Conservation (phyloP, 2,797 vertebrate genomes). For the Poeciliopsis presidionis region DNA sequence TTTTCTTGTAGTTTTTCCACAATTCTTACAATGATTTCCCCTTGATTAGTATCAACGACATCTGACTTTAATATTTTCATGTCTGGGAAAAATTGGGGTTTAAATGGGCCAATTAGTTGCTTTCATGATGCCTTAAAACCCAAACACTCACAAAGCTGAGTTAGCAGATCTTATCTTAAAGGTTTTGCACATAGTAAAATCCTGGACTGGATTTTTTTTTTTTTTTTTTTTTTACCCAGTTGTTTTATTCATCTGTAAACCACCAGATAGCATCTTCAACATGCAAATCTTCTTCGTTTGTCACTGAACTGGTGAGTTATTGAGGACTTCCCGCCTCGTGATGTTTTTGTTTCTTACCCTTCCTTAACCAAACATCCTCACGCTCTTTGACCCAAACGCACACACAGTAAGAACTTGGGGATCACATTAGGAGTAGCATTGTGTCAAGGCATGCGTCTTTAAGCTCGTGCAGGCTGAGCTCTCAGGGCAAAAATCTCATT, state of each 20-base stretch:
- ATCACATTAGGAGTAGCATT: conserved; percentile 69
- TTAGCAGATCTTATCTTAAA: neutral
- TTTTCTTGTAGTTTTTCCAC: too few species aligned
- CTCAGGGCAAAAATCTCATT: conserved; percentile 70
- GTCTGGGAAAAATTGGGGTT: too few species aligned
- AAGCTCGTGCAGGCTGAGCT: conserved; percentile 69
- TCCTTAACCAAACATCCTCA: conserved; percentile 10
- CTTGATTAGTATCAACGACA: too few species aligned
- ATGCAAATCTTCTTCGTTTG: conserved; percentile 51
- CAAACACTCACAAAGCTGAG: neutral
- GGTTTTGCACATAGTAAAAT: neutral
- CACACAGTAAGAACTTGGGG: conserved; percentile 53
- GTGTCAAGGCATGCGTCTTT: conserved; percentile 59
- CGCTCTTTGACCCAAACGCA: conserved; percentile 10
- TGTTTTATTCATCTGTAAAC: neutral
- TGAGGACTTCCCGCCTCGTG: conserved; percentile 26
- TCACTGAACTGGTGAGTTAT: conserved; percentile 45
- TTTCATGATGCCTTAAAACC: neutral
- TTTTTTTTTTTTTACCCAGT: too few species aligned
- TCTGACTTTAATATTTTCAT: too few species aligned
- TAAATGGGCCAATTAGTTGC: neutral
- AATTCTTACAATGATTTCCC: too few species aligned
- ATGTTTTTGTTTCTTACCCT: conserved; percentile 44
- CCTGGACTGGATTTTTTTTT: neutral
- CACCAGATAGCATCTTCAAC: conserved; percentile 21